Conservation (phyloP, 2,888 invertebrate species). For the Melinaea marsaeus region DNA sequence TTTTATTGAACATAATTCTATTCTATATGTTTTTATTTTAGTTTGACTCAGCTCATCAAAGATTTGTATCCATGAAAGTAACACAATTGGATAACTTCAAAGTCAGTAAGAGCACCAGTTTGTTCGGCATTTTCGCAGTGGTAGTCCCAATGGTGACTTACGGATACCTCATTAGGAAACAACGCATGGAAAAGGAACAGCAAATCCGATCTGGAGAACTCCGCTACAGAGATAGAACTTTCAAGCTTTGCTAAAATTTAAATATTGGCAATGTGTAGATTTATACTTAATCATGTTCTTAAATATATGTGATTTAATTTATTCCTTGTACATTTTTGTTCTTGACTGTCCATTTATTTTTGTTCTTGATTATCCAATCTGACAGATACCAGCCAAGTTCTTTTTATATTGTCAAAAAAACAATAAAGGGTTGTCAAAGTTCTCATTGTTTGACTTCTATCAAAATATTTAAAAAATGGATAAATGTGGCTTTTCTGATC, state of each 20-base stretch:
- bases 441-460: not conserved
- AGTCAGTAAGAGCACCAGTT: conserved; percentile 78
- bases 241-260: conserved; percentile 42
- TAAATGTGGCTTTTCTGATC: conserved; percentile 69
- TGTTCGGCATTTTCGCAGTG: conserved; percentile 70
- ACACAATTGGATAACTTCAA: conserved; percentile 82
- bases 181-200: conserved; percentile 76
- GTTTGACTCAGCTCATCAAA: conserved; percentile 89
- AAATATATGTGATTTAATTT: conserved; percentile 27
- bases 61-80: conserved; percentile 84
- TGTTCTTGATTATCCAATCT: conserved; percentile 22
- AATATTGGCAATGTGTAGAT: conserved; percentile 18
- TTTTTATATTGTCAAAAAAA: conserved; percentile 3
- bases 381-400: conserved; percentile 13
- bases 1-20: conserved; percentile 6
- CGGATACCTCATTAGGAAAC: conserved; percentile 72
- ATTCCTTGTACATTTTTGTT: conserved; percentile 19
- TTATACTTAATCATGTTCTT: conserved; percentile 23
- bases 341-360: conserved; percentile 22
- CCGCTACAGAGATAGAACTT: conserved; percentile 84
- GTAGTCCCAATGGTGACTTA: conserved; percentile 77
- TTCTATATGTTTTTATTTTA: conserved; percentile 61
- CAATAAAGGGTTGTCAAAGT: conserved; percentile 33
- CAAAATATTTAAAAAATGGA: conserved; percentile 33
- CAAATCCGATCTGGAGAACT: conserved; percentile 83